Base-by-base conservation (phyloP, 2,888 invertebrate species). In the Acanthosepion lycidas region DNA sequence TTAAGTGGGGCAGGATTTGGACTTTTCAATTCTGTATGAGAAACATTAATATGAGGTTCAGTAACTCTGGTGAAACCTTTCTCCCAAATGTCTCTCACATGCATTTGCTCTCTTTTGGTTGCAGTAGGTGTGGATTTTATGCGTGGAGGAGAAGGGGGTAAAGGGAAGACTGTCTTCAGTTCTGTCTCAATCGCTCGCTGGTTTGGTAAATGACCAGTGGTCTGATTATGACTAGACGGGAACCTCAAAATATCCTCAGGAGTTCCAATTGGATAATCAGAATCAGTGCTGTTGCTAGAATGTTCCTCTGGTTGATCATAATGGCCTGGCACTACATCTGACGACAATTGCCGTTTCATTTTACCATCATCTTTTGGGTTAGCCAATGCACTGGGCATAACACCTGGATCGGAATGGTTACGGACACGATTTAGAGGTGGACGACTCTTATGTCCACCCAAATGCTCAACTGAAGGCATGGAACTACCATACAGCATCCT, bases 151-250 rank as follows among this genome's bases (percentile, higher is more conserved):
- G 93, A 53, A 28, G 93, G 93, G 15, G 93, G 93, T 20, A 93
- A 33, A 93, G 93, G 93, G n/a, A 93, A 93, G 49, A 93, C 15
- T 15, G 93, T 51, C 49, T 93, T 93, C 93, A 93, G 49, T n/a
- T 93, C 51, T 2, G 93, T 53, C 51, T 53, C 53, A n/a, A 33
- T 18, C 53, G 93, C 28, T 33, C n/a, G 93, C 2, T 78, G 78
- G 78, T 78, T 78, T 15, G 12, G 78, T 0, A 78, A n/a, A 78
- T n/a, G n/a, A 26, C n/a, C 53, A 51, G 53, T 23, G 23, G 9
- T 33, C 33, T 33, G 26, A 92, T 92, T 92, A 20, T 92, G 93
- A 93, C 51, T 53, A 18, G 93, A 28, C 6, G 49, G 48, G 18
- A 93, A 53, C 53, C 49, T 93, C 18, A 53, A n/a, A 23, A 48